Base-by-base conservation (phyloP, 2,797 vertebrate species). In the Mus spretus region DNA sequence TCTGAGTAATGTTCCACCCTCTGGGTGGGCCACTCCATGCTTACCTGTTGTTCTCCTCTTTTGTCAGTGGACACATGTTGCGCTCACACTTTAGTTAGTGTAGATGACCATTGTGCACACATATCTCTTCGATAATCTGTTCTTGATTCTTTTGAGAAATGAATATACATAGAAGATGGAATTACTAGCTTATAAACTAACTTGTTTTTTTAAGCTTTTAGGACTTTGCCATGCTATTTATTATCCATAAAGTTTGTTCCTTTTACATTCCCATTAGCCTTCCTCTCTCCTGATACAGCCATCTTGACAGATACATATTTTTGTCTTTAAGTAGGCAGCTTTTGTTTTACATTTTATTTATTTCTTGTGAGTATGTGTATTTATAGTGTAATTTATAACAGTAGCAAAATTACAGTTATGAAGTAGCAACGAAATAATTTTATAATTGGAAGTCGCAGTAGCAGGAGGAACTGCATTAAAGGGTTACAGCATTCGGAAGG, bases 121-220 rank as follows among this genome's bases (percentile, higher is more conserved):
- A 6, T 17, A 47, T 55, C 37, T 65, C 90, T 92, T 83, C 13
- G 37, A 87, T 65, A 53, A 67, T 22, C 28, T 94, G 34, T 24
- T 91, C 87, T 80, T 7, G 44, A 6, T 63, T 84, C 61, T 67
- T 47, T 85, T 14, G 50, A 24, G n/a, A 80, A 70, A 37, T 55
- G 57, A 94, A 47, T 89, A 88, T 88, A 79, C 19, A 53, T 61
- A 82, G 55, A 82, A 15, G n/a, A 26, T 82, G 55, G 80, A 40
- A 82, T 82, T 59, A 61, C n/a, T 57, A 59, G 79, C 3, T 24
- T 59, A 81, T 59, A 26, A 53, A 80, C 34, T 24, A 14, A 59
- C 59, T 81, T 8, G n/a, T 81, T 80, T 79, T 80, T 80, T 40
- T 10, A 55, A n/a, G 50, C 20, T 53, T 79, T 79, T 77, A 79